phyloP scores from a whole-genome alignment of 1,140 invertebrate species.

The Orius laevigatus region DNA sequence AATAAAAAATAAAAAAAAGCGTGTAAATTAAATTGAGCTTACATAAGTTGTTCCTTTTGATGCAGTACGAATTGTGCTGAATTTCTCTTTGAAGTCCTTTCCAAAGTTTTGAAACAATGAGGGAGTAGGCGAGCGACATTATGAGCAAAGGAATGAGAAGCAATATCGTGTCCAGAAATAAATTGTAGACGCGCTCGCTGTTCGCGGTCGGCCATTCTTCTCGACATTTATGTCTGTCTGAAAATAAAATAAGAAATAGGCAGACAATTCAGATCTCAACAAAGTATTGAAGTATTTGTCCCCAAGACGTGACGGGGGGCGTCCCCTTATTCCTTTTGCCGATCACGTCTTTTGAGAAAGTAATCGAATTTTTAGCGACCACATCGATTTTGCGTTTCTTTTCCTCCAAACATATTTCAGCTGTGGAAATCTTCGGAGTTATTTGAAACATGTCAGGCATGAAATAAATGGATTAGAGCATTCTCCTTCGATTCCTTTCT shows the following conservation, averaged over 20 bases:
- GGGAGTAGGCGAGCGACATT: conserved; percentile 32
- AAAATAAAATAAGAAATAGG: not conserved
- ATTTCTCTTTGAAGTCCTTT: conserved; percentile 21
- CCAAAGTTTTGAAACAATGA: conserved; percentile 29
- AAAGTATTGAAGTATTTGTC: not conserved
- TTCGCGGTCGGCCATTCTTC: conserved; percentile 28
- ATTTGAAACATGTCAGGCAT: too few relatives aligned
- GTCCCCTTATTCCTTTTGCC: not conserved
- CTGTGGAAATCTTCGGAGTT: too few relatives aligned
- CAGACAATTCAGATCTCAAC: not conserved
- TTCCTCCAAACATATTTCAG: too few relatives aligned
- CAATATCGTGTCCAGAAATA: conserved; percentile 32
- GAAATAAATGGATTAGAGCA: too few relatives aligned
- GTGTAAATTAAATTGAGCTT: too few relatives aligned
- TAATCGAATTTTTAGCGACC: not conserved
- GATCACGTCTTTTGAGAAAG: not conserved
- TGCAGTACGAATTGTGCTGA: conserved; percentile 15
- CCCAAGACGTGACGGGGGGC: not conserved
- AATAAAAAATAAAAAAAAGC: too few relatives aligned
- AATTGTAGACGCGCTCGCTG: conserved; percentile 32
- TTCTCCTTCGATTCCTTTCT: too few relatives aligned
- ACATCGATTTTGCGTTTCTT: too few relatives aligned
- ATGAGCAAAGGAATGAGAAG: conserved; percentile 34
- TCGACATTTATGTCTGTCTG: conserved; percentile 27
- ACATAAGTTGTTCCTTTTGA: too few relatives aligned